Conservation (phyloP, 2,888 invertebrate genomes). For the Pedicia rivosa region DNA sequence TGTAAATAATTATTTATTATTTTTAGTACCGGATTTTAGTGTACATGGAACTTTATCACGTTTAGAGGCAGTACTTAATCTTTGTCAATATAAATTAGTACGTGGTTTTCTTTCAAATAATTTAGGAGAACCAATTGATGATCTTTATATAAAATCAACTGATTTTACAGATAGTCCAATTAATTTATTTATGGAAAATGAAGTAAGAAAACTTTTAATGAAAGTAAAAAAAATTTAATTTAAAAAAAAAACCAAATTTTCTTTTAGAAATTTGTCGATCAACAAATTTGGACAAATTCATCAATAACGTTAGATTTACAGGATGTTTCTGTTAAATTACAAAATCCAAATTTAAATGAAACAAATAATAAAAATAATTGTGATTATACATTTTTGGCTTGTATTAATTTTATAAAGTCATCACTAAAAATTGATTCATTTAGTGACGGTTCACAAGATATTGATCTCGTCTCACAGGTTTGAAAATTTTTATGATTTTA, state of each 20-base stretch:
- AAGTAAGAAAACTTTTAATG: conserved; percentile 6
- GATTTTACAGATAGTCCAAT: conserved; percentile 4
- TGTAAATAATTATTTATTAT: too few species aligned
- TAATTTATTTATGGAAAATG: conserved; percentile 3
- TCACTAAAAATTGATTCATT: conserved; percentile 69
- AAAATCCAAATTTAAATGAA: conserved; percentile 17
- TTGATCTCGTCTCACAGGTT: conserved; percentile 84
- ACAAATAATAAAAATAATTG: not conserved
- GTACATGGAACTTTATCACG: conserved; percentile 74
- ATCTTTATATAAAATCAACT: conserved; percentile 28
- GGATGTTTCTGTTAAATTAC: conserved; percentile 66
- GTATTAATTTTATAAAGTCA: conserved; percentile 84
- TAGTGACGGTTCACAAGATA: conserved; percentile 79
- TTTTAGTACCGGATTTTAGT: conserved; percentile 61
- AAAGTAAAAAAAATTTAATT: conserved; percentile 11
- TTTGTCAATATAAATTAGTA: conserved; percentile 73
- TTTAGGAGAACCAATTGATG: conserved; percentile 70
- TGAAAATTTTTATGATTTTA: too few species aligned
- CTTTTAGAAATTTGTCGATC: conserved; percentile 17
- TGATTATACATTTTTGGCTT: conserved; percentile 45
- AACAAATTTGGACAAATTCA: conserved; percentile 56
- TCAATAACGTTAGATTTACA: conserved; percentile 69
- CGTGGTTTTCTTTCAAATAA: conserved; percentile 78
- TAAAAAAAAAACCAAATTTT: not conserved
- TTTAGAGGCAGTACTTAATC: conserved; percentile 64